phyloP scores from a whole-genome alignment of 2,113 vertebrate species.

The Choloepus hoffmanni region DNA sequence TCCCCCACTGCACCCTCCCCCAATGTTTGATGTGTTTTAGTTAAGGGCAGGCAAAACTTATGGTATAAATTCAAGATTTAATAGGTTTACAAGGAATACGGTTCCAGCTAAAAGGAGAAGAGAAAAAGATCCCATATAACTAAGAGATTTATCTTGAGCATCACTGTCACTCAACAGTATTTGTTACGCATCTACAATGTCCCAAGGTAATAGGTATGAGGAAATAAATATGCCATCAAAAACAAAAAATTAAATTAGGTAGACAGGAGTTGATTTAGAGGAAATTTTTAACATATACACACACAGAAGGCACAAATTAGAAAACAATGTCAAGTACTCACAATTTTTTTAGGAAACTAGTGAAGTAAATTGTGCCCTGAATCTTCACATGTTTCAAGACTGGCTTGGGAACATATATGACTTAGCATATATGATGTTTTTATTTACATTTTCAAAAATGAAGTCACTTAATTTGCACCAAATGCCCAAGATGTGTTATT shows the following conservation, averaged over 20 bases:
- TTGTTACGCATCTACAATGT: background rate
- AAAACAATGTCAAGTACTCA: background rate
- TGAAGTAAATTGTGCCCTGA: background rate
- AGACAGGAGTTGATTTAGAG: background rate
- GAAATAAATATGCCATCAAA: background rate
- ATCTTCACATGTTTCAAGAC: background rate
- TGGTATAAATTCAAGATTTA: background rate
- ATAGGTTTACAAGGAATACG: background rate
- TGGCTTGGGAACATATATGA: background rate
- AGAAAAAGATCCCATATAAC: background rate
- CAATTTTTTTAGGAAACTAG: background rate
- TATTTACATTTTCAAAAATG: conserved; percentile 9
- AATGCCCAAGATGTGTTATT: background rate
- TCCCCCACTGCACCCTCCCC: background rate
- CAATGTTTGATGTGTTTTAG: background rate
- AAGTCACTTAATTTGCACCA: background rate
- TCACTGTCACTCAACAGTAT: background rate
- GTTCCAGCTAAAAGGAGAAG: background rate
- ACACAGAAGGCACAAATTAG: background rate
- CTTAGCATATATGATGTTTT: background rate
- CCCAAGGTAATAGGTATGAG: background rate
- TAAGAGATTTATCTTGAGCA: background rate
- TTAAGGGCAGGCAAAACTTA: background rate
- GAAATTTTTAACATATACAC: background rate
- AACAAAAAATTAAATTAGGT: background rate